Percentiles rank a stretch among this genome's conserved stretches.
Conservation (phyloP, 2,797 vertebrate species). For the Anableps anableps region DNA sequence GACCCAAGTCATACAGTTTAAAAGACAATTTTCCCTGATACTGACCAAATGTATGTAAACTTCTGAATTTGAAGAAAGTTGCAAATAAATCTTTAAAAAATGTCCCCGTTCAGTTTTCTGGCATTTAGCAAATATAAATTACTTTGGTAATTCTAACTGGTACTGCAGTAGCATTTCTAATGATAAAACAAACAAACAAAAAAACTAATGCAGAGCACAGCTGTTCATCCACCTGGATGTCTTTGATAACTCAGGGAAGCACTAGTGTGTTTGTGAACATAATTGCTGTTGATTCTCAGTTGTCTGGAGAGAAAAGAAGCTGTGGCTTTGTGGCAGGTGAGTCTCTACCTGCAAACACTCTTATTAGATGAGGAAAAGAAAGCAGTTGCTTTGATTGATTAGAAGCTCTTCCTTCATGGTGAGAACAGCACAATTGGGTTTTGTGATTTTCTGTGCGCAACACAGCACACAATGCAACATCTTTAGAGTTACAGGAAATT, state of each 20-base stretch:
- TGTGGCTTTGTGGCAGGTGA: constrained; percentile 41
- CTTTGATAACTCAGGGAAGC: constrained; percentile 52
- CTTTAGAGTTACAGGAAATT: constrained; percentile 19
- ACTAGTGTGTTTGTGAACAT: constrained; percentile 40
- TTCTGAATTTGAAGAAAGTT: too few species aligned
- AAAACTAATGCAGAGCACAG: constrained; percentile 40
- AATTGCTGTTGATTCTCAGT: constrained; percentile 49
- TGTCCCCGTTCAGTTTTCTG: too few species aligned
- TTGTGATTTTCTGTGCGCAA: constrained; percentile 30
- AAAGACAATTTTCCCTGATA: too few species aligned
- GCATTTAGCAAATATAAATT: too few species aligned
- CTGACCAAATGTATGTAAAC: too few species aligned
- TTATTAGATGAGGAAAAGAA: constrained; percentile 43
- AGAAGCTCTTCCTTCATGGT: constrained; percentile 37
- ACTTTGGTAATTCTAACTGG: too few species aligned
- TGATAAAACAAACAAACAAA: background rate
- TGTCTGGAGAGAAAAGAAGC: constrained; percentile 1
- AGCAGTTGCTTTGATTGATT: constrained; percentile 54
- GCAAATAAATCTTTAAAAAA: too few species aligned
- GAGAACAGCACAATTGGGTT: constrained; percentile 52
- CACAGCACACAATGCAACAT: constrained; percentile 10
- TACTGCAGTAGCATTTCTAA: constrained; percentile 11
- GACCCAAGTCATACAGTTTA: too few species aligned
- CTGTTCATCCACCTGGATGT: constrained; percentile 45
- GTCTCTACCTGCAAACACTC: constrained; percentile 50